Base-by-base conservation (phyloP, 2,888 invertebrate species). In the Slavum lentiscoides region DNA sequence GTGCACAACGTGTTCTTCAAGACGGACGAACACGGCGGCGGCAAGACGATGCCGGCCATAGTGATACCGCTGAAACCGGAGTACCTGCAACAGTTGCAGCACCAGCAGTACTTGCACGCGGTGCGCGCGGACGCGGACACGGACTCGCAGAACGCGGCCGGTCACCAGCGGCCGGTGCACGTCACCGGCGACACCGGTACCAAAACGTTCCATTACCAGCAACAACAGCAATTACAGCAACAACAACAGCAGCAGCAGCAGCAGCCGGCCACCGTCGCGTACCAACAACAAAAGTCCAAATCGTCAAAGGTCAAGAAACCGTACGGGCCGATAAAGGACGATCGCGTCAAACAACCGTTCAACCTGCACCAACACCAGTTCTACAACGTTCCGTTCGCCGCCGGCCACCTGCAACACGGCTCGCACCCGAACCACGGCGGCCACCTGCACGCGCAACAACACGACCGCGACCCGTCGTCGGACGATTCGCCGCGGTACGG, bases 1-100 rank as follows among this genome's bases (percentile, higher is more conserved):
- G 80, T 80, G 39, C 80, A 80, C 70, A 80, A 80, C 64, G 80
- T 80, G 53, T 80, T 80, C 72, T 80, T 80, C 58, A 80, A 80
- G 43, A 80, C 80, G 55, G 80, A 80, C 72, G 80, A 80, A 23
- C 64, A 72, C 70, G 80, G 80, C 23, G 80, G 70, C 15, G 80
- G 80, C 39, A 80, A 72, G 55, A 80, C 72, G 11, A 80, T 80
- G 80, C 80, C 80, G 23, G 80, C 80, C 58, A 80, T 80, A n/a
- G 80, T 80, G 19, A 80, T 80, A 64, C 80, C 80, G 1, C 43
- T 80, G 9, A 80, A 80, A 58, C 80, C 80, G 39, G 80, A 80
- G 72, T 80, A 80, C 66, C 39, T 80, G n/a, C 70, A 80, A 6
- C 80, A 80, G 2, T 30, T 80, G 58, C n/a, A 21, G 62, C 80